These are phyloP conservation scores for Paramormyrops kingsleyae DNA, from an alignment of 2,113 vertebrate genomes.

Conservation along the genomic window DNA sequence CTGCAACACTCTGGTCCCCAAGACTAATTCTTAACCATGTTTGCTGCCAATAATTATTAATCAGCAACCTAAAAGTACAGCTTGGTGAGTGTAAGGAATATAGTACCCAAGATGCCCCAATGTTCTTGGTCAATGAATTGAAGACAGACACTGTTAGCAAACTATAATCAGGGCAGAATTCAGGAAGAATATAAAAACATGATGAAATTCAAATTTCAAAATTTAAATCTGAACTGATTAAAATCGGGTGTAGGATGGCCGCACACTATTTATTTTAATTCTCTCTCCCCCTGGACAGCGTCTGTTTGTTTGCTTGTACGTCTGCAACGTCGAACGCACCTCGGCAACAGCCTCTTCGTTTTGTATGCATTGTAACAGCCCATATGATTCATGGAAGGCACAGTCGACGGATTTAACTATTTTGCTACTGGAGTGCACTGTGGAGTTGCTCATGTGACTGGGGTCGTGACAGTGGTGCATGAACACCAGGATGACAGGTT, in stretches of 20 bases:
- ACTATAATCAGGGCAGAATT: background rate
- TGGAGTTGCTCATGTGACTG: background rate
- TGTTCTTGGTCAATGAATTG: background rate
- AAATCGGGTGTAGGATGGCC: background rate
- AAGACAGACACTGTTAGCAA: background rate
- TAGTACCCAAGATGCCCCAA: background rate
- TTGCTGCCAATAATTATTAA: background rate
- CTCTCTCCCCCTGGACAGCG: too few relatives aligned
- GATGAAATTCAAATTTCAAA: background rate
- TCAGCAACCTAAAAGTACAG: background rate
- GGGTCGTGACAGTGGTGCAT: background rate
- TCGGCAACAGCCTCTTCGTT: rapidly evolving
- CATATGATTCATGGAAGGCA: background rate
- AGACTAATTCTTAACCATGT: background rate
- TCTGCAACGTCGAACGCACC: background rate
- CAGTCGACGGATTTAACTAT: background rate
- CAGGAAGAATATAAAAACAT: background rate
- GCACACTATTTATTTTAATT: too few relatives aligned
- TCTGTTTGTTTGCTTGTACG: background rate
- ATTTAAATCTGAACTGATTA: too few relatives aligned
- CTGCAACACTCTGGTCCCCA: background rate
- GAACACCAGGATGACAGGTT: conserved; percentile 4
- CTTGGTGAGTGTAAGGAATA: background rate
- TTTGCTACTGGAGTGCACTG: rapidly evolving
- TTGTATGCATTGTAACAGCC: background rate